Conservation (phyloP, 2,113 vertebrate species). For the Proteles cristata region DNA sequence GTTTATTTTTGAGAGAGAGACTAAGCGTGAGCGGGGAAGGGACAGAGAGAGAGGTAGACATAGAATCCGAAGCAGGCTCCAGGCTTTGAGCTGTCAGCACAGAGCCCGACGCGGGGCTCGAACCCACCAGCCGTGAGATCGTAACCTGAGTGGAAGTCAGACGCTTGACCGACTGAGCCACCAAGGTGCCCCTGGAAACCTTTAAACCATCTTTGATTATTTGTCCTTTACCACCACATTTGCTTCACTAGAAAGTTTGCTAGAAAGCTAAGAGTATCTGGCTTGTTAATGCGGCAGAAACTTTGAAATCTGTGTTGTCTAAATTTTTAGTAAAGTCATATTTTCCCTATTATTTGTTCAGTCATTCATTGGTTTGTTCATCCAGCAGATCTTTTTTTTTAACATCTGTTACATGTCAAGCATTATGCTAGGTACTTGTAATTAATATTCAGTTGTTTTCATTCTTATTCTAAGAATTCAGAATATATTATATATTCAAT, state of each 20-base stretch:
- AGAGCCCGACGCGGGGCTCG: too few relatives aligned
- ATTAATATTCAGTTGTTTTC: constrained; percentile 1
- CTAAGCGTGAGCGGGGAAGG: too few relatives aligned
- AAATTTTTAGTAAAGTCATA: neutral
- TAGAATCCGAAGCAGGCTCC: too few relatives aligned
- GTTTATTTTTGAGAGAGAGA: too few relatives aligned
- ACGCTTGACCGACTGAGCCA: too few relatives aligned
- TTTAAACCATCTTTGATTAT: neutral
- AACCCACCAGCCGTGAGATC: too few relatives aligned
- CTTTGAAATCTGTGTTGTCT: neutral
- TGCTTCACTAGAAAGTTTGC: neutral
- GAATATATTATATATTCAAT: neutral
- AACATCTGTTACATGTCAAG: neutral
- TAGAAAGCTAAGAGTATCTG: neutral
- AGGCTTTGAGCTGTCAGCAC: too few relatives aligned
- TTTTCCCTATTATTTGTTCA: neutral
- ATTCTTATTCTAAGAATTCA: constrained; percentile 17
- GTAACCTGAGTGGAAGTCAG: too few relatives aligned
- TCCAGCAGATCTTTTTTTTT: neutral
- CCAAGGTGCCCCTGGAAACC: neutral
- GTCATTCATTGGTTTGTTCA: neutral
- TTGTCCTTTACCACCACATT: neutral
- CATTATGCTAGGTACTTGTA: neutral
- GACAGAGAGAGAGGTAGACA: too few relatives aligned
- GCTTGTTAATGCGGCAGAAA: neutral